Conservation (phyloP, 2,113 vertebrate species). For the Gobius niger region DNA sequence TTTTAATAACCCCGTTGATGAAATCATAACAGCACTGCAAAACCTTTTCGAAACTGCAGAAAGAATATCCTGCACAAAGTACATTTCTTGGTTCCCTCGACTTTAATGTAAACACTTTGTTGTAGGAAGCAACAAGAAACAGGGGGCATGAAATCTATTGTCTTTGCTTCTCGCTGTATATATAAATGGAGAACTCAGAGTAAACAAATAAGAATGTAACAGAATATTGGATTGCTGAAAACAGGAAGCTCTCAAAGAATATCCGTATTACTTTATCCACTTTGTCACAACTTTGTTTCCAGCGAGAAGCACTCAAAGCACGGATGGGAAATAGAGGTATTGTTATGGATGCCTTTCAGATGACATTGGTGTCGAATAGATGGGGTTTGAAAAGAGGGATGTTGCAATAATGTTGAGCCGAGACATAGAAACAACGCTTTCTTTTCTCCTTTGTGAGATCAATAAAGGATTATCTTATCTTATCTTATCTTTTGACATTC, state of each 20-base stretch:
- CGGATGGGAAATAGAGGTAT: constrained; percentile 14
- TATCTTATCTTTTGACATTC: no score
- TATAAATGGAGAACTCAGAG: constrained; percentile 13
- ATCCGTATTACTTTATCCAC: constrained; percentile 9
- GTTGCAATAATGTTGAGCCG: constrained; percentile 21
- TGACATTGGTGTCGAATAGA: constrained; percentile 13
- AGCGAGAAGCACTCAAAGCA: not conserved
- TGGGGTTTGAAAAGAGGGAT: constrained; percentile 7
- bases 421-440: constrained; percentile 7
- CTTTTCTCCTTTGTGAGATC: no score
- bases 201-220: constrained; percentile 7
- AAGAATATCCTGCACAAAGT: not conserved
- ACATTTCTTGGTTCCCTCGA: not conserved
- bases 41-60: no score
- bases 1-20: no score
- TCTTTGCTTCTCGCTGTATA: not conserved
- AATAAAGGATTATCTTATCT: no score
- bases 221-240: constrained; percentile 10
- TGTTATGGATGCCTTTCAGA: constrained; percentile 19
- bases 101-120: not conserved
- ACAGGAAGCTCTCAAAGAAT: not conserved
- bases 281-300: not conserved
- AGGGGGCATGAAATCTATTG: not conserved
- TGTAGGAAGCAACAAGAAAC: not conserved
- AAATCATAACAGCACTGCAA: not conserved